Conservation (phyloP, 1,140 invertebrate genomes). For the Mizuhopecten yessoensis region DNA sequence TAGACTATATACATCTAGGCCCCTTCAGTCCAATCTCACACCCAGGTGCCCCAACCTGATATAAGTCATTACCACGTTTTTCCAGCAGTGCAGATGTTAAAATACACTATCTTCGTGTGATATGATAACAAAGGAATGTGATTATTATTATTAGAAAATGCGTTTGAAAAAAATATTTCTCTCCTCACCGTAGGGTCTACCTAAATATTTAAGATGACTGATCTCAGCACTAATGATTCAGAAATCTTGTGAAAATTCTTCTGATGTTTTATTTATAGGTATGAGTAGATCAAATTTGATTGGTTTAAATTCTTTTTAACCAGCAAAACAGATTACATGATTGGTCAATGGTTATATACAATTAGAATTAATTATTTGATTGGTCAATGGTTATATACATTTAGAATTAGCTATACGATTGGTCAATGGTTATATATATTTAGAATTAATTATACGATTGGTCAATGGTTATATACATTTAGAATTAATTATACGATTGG, state of each 20-base stretch:
- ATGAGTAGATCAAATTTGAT: background rate
- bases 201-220: background rate
- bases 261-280: background rate
- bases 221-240: slow-evolving; percentile 6
- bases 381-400: background rate
- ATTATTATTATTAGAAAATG: slow-evolving; percentile 36
- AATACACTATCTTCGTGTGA: background rate
- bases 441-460: no score
- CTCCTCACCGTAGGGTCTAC: background rate
- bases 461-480: no score
- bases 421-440: background rate
- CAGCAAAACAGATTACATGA: background rate
- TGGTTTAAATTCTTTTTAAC: background rate
- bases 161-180: background rate
- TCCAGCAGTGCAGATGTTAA: slow-evolving; percentile 32
- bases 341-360: background rate
- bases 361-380: background rate
- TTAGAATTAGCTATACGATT: background rate
- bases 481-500: no score
- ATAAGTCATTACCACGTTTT: slow-evolving; percentile 28
- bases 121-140: slow-evolving; percentile 35
- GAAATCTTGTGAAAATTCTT: background rate
- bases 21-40: background rate
- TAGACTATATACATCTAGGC: background rate
- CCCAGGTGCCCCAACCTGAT: slow-evolving; percentile 9